A percentile compares a stretch with the other conserved stretches of the same genome.
phyloP scores from a whole-genome alignment of 2,888 invertebrate species.

The Aporophyla lueneburgensis region DNA sequence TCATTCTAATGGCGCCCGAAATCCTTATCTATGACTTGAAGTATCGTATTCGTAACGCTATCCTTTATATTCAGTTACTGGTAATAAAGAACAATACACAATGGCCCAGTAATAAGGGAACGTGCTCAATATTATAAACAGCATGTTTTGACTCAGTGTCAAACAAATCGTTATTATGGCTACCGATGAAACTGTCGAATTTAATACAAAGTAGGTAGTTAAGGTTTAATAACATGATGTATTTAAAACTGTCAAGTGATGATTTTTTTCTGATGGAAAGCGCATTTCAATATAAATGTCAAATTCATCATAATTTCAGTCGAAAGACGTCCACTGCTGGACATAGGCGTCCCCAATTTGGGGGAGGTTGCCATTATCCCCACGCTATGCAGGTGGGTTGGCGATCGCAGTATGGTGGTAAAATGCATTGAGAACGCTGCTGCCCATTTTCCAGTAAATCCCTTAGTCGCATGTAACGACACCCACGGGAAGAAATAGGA shows the following conservation, averaged over 20 bases:
- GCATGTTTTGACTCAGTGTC: conserved; percentile 75
- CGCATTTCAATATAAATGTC: background rate
- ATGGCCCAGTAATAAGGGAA: conserved; percentile 61
- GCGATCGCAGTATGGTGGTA: too few species aligned
- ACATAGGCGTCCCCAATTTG: too few species aligned
- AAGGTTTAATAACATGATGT: background rate
- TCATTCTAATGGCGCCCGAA: conserved; percentile 52
- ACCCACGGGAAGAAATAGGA: too few species aligned
- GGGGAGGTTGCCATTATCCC: too few species aligned
- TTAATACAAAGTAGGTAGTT: conserved; percentile 36
- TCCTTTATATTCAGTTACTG: conserved; percentile 38
- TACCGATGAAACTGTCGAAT: conserved; percentile 63
- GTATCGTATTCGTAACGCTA: conserved; percentile 63
- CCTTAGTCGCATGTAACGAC: too few species aligned
- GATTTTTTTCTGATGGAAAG: background rate
- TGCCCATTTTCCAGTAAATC: too few species aligned
- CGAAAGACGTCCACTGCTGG: too few species aligned
- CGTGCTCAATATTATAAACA: conserved; percentile 75
- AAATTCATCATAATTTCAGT: too few species aligned
- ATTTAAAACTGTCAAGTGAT: background rate
- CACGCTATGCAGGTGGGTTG: too few species aligned
- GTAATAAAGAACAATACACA: conserved; percentile 76
- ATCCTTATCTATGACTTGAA: conserved; percentile 58
- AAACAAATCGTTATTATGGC: conserved; percentile 73
- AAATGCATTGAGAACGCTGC: too few species aligned